Percentiles rank a stretch among this genome's conserved stretches.
phyloP scores from a whole-genome alignment of 1,140 invertebrate species.

The Dysdera silvatica region DNA sequence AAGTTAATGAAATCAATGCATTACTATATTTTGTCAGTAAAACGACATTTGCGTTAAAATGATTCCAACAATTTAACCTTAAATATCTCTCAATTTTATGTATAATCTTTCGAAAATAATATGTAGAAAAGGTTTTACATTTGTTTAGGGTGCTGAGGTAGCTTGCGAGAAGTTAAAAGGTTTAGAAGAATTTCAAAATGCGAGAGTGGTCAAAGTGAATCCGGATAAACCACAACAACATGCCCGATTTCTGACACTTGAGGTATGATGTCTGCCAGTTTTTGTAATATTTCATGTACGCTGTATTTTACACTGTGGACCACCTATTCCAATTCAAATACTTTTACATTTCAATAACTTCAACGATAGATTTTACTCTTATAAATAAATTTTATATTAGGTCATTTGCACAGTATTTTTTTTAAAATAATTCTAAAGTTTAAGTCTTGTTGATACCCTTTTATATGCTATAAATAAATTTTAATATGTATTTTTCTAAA shows the following conservation, averaged over 20 bases:
- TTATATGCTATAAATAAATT: too few species aligned
- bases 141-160: constrained; percentile 38
- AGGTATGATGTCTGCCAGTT: constrained; percentile 42
- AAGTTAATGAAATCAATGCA: not conserved
- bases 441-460: too few species aligned
- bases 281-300: not conserved
- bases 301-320: not conserved
- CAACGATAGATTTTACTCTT: too few species aligned
- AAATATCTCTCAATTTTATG: too few species aligned
- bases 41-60: constrained; percentile 12
- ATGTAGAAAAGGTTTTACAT: too few species aligned
- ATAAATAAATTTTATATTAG: not conserved
- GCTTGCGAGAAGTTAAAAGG: constrained; percentile 39
- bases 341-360: not conserved
- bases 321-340: not conserved
- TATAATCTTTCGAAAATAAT: too few species aligned
- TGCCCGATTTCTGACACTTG: constrained; percentile 56
- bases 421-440: too few species aligned
- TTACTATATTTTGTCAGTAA: not conserved
- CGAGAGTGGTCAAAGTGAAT: constrained; percentile 55
- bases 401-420: not conserved
- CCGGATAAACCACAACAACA: constrained; percentile 58
- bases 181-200: constrained; percentile 54
- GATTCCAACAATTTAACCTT: too few species aligned
- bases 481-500: too few species aligned